Evolutionary conservation across 1,140 invertebrate genomes (phyloP), one percentile per base, ranked within the genome.

Genomic region (Vanessa atalanta): DNA sequence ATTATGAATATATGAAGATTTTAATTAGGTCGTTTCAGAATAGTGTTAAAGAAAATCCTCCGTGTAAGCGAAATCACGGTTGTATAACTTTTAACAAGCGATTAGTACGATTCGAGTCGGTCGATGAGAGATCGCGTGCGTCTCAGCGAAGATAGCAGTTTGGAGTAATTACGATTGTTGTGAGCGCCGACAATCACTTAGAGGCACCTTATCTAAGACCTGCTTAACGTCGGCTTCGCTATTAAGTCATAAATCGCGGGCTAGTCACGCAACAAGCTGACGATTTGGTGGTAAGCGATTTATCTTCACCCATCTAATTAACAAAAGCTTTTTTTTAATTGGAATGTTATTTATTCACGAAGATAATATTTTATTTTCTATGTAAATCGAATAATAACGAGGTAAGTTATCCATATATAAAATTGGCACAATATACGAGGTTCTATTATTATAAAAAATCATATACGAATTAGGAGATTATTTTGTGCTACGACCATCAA

Each of bases 151-250:
- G 89, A 92, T 91, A 92, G 83, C 82, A 87, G 86, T 89, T 91
- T 88, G 82, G 87, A 90, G 83, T 89, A 90, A 91, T 92, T 92
- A 90, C 88, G 86, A 89, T 92, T 91, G 90, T 91, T 91, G 89
- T 90, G 89, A 89, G 83, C 83, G 82, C 88, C 90, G 89, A 92
- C 90, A 92, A 90, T 92, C 90, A 92, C 89, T 92, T 92, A 91
- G 88, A 88, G 84, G 83, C 86, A 87, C 87, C 90, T 91, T 92
- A 91, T 92, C 90, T 91, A 89, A 91, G 87, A 76, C 86, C 84
- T 91, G 89, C 88, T 91, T 91, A 89, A 86, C 85, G 83, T 83
- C 84, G 55, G 23, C 86, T 86, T 76, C 75, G 78, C 89, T 91
- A 92, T 92, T 90, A 91, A 92, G 89, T 90, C 89, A 90, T 92